Evolutionary conservation across 2,113 vertebrate genomes (phyloP).

Genomic region (Phoxinus phoxinus): DNA sequence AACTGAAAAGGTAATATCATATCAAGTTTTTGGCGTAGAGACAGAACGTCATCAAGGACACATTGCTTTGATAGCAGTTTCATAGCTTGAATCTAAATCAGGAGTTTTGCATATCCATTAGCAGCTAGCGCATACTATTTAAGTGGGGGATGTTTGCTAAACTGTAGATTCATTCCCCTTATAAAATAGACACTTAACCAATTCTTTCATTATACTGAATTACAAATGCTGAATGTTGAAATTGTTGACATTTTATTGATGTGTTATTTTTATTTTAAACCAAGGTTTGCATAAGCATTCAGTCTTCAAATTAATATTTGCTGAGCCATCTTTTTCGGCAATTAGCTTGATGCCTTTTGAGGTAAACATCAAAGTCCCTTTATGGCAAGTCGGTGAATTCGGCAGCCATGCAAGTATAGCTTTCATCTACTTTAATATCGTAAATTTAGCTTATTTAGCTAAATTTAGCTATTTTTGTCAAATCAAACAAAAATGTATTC

Average conservation of each 20-base stretch:
- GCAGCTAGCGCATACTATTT: background rate
- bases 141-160: background rate
- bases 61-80: background rate
- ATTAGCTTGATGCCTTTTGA: background rate
- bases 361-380: background rate
- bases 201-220: conserved; percentile 11
- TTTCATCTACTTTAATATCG: too few relatives aligned
- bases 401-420: too few relatives aligned
- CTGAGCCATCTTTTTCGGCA: too few relatives aligned
- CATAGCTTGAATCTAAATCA: background rate
- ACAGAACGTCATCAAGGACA: conserved; percentile 1
- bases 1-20: background rate
- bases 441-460: too few relatives aligned
- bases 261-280: too few relatives aligned
- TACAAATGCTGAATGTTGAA: background rate
- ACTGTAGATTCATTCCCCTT: background rate
- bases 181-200: background rate
- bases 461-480: background rate
- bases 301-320: too few relatives aligned
- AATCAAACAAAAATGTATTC: background rate
- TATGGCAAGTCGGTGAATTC: background rate
- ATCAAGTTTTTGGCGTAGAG: background rate
- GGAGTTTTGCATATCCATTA: background rate
- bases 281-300: too few relatives aligned
- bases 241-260: background rate